Percentiles rank a stretch among this genome's conserved stretches.
phyloP scores from a whole-genome alignment of 2,888 invertebrate species.

The Allophyes oxyacanthae region DNA sequence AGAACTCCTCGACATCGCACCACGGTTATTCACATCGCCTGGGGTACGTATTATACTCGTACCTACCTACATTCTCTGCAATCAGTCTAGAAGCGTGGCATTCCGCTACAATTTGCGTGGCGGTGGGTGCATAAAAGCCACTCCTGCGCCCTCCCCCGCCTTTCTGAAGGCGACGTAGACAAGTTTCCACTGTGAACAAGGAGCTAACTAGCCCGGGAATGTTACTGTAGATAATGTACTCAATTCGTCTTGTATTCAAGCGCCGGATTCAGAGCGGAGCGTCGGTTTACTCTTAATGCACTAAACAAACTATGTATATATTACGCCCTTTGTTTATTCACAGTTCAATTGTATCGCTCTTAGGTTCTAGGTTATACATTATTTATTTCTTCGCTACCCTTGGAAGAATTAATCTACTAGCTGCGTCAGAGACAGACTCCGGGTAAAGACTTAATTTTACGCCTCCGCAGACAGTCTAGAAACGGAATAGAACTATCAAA shows the following conservation, averaged over 20 bases:
- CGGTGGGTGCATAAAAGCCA: constrained; percentile 74
- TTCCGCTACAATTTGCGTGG: constrained; percentile 74
- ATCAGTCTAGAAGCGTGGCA: constrained; percentile 72
- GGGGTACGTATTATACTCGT: constrained; percentile 40
- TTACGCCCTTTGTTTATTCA: constrained; percentile 63
- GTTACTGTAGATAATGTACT: constrained; percentile 76
- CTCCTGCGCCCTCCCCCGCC: constrained; percentile 60
- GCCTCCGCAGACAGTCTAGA: constrained; percentile 28
- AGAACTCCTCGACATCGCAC: constrained; percentile 52
- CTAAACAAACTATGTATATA: constrained; percentile 67
- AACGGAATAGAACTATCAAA: constrained; percentile 54
- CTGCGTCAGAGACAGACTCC: constrained; percentile 33
- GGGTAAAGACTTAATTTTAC: constrained; percentile 42
- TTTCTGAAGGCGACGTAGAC: constrained; percentile 72
- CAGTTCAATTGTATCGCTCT: constrained; percentile 60
- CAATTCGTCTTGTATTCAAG: constrained; percentile 78
- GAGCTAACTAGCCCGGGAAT: constrained; percentile 75
- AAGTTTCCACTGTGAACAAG: constrained; percentile 73
- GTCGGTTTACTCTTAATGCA: constrained; percentile 59
- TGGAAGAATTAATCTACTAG: constrained; percentile 23
- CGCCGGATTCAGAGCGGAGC: constrained; percentile 57
- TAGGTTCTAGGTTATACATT: constrained; percentile 50
- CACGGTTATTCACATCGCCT: constrained; percentile 56
- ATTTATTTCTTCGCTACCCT: constrained; percentile 48
- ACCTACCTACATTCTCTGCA: constrained; percentile 57